Percentiles rank a stretch among this genome's conserved stretches.
Evolutionary conservation across 2,888 invertebrate genomes (phyloP).

Genomic region (Sphinx pinastri): DNA sequence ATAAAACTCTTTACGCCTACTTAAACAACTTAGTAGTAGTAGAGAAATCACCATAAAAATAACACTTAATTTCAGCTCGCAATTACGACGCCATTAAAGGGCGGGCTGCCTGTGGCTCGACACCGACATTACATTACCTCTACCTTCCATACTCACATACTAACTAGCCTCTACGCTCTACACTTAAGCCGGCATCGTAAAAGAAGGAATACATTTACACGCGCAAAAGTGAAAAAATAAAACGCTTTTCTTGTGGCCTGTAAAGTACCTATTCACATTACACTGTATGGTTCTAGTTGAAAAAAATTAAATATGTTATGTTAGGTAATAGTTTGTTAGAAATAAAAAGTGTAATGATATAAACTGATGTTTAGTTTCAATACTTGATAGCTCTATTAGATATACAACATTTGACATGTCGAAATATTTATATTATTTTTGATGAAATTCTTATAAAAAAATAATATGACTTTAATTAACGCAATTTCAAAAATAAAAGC

Average conservation of each 20-base stretch:
- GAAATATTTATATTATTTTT: too few species aligned
- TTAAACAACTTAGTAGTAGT: slow-evolving; percentile 82
- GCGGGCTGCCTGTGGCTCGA: slow-evolving; percentile 70
- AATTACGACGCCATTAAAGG: slow-evolving; percentile 80
- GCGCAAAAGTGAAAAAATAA: slow-evolving; percentile 54
- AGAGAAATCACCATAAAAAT: slow-evolving; percentile 84
- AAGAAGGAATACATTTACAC: slow-evolving; percentile 57
- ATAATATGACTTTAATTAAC: too few species aligned
- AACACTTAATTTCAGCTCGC: slow-evolving; percentile 83
- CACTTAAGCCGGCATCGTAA: slow-evolving; percentile 66
- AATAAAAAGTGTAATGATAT: too few species aligned
- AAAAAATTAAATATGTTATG: neutral
- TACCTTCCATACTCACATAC: slow-evolving; percentile 65
- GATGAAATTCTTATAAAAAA: too few species aligned
- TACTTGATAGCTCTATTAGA: too few species aligned
- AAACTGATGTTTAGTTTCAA: too few species aligned
- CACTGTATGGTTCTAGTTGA: slow-evolving; percentile 29
- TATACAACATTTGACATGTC: too few species aligned
- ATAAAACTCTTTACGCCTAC: slow-evolving; percentile 80
- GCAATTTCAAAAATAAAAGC: too few species aligned
- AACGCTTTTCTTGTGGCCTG: slow-evolving; percentile 48
- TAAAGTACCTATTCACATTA: slow-evolving; percentile 38
- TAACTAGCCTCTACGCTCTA: slow-evolving; percentile 54
- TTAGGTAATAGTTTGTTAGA: neutral
- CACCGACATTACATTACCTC: slow-evolving; percentile 74